Evolutionary conservation across 2,888 invertebrate genomes (phyloP), one percentile per base, ranked within the genome.

Genomic region (Agonum fuliginosum): DNA sequence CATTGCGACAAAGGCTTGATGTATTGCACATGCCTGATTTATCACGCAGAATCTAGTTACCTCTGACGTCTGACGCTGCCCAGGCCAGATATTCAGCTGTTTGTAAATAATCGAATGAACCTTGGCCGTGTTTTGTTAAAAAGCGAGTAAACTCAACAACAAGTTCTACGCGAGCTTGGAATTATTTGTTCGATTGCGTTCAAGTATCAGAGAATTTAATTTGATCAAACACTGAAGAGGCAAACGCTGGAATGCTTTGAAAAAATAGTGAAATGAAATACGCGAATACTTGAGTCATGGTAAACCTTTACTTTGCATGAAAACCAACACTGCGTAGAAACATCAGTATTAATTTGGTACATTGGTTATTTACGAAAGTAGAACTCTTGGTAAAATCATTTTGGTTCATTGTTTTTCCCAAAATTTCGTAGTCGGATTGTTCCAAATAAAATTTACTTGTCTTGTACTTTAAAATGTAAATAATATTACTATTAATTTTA

Each of bases 1-100:
- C 62, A 34, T 30, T 27, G 34, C 62, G 20, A 62, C 62, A 62
- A 62, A 34, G 62, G 0, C 8, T 62, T 62, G 62, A 34, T 62
- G 14, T 62, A 62, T 62, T 12, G 34, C 6, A 62, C 34, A 30
- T 19, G 37, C 17, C 8, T 62, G 34, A 62, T 62, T 62, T 62
- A 62, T 62, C 8, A 17, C 10, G 5, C 10, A 8, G 19, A 10
- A 62, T 62, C 62, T 3, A 62, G 30, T 19, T 34, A 14, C 22
- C 62, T 62, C 22, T 54, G 54, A 24, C 22, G 24, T n/a, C n/a
- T n/a, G n/a, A n/a, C n/a, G n/a, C n/a, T n/a, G n/a, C n/a, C n/a
- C 37, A n/a, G 37, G 37, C 37, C 37, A 54, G 24, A 54, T 54
- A 54, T 54, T 54, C 24, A 62, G 1, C 10, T 62, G 62, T 30